Percentiles rank a stretch among this genome's conserved stretches.
Conservation (phyloP, 2,113 vertebrate species). For the Pimephales promelas region DNA sequence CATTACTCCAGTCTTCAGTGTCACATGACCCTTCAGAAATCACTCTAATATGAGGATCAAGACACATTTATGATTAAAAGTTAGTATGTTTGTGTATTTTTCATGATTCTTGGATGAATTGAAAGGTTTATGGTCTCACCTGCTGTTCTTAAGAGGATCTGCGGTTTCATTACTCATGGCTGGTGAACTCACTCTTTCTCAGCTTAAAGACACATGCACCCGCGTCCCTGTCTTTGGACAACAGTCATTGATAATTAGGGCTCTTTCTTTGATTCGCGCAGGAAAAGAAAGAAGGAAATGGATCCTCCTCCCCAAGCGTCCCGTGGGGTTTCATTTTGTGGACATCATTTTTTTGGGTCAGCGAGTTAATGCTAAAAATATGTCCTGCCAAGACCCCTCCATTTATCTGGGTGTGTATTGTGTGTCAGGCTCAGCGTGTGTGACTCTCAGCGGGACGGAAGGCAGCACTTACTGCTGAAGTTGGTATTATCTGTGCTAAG, state of each 20-base stretch:
- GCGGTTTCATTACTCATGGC: not conserved
- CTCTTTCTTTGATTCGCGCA: conserved; percentile 56
- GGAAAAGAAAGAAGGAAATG: conserved; percentile 62
- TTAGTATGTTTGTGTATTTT: no score
- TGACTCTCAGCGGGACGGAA: conserved; percentile 71
- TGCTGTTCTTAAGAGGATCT: not conserved
- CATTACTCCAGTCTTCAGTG: no score
- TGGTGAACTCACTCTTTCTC: not conserved
- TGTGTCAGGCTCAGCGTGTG: conserved; percentile 70
- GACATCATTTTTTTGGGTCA: conserved; percentile 77
- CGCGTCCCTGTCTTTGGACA: conserved; percentile 48
- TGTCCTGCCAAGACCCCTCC: conserved; percentile 70
- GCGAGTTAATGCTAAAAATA: conserved; percentile 78
- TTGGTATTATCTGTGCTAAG: conserved; percentile 71
- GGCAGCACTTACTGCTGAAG: conserved; percentile 70
- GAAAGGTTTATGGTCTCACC: no score
- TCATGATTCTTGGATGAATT: no score
- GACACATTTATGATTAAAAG: no score
- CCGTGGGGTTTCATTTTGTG: conserved; percentile 67
- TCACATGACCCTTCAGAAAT: no score
- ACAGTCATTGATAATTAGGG: conserved; percentile 58
- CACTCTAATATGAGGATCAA: no score
- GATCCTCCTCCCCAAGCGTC: conserved; percentile 62
- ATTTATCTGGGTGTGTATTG: conserved; percentile 76
- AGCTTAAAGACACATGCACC: conserved; percentile 38